Percentiles rank a stretch among this genome's conserved stretches.
Evolutionary conservation across 92 coral and sea anemone species (phyloP).

Genomic region (Paragorgia papillata): DNA sequence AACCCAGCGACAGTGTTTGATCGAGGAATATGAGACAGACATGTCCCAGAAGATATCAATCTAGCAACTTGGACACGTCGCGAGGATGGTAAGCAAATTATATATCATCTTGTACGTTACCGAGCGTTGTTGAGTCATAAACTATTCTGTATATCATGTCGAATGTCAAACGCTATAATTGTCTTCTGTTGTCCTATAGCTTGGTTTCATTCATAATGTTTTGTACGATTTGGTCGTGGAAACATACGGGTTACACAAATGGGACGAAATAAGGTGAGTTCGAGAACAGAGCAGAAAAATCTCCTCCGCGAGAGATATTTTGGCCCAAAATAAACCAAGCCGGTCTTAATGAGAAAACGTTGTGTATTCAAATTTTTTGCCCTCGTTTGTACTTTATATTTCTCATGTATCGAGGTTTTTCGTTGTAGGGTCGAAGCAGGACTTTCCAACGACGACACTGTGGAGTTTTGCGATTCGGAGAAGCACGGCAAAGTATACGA

Average conservation of each 20-base stretch:
- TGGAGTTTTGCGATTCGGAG: slow-evolving; percentile 35
- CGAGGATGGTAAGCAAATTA: slow-evolving; percentile 35
- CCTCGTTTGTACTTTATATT: background rate
- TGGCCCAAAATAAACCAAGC: background rate
- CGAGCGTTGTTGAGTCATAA: slow-evolving; percentile 10
- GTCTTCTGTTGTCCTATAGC: background rate
- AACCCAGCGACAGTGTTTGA: background rate
- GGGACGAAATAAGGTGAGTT: slow-evolving; percentile 41
- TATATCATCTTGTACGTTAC: background rate
- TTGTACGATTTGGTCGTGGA: slow-evolving; percentile 40
- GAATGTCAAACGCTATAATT: background rate
- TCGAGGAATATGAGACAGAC: slow-evolving; percentile 14
- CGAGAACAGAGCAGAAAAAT: background rate
- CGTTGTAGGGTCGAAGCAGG: slow-evolving; percentile 17
- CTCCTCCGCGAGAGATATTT: background rate
- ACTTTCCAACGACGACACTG: slow-evolving; percentile 18
- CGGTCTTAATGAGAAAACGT: slow-evolving; percentile 8
- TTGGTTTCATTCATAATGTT: slow-evolving; percentile 36
- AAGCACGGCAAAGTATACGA: slow-evolving; percentile 42
- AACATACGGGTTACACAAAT: slow-evolving; percentile 25
- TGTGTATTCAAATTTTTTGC: slow-evolving; percentile 32
- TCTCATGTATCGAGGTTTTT: background rate
- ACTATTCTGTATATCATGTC: slow-evolving; percentile 16
- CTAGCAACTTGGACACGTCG: slow-evolving; percentile 4
- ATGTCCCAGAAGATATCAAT: slow-evolving; percentile 1